Evolutionary conservation across 2,113 vertebrate species (phyloP).

Genomic region (Syngnathus floridae): DNA sequence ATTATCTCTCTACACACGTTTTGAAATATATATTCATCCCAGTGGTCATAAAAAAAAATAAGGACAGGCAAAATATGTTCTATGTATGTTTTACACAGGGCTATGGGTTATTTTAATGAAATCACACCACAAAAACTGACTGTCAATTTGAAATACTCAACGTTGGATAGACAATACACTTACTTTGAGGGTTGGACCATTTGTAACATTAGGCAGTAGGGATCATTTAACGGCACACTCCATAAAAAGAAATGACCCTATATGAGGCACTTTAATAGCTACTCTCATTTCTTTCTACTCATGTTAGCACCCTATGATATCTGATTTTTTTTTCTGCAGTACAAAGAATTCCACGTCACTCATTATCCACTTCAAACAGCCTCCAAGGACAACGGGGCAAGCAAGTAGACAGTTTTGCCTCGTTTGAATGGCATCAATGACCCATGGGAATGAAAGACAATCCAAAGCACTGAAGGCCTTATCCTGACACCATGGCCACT

Average conservation of each 20-base stretch:
- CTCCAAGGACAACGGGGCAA: neutral
- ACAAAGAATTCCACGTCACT: slow-evolving; percentile 18
- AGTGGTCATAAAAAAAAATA: neutral
- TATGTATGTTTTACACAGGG: neutral
- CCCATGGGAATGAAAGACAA: slow-evolving; percentile 14
- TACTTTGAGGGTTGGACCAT: neutral
- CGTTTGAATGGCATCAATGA: slow-evolving; percentile 11
- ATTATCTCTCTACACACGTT: neutral
- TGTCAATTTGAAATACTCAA: neutral
- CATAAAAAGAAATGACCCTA: slow-evolving; percentile 1
- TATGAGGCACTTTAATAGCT: neutral
- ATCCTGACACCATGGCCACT: slow-evolving; percentile 13
- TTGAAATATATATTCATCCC: neutral
- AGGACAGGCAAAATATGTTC: neutral
- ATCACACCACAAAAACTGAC: neutral
- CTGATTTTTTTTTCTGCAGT: slow-evolving; percentile 3
- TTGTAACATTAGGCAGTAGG: slow-evolving; percentile 5
- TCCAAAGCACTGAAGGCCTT: slow-evolving; percentile 4
- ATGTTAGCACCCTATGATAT: neutral
- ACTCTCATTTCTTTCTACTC: neutral
- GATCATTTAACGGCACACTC: slow-evolving; percentile 4
- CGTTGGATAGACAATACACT: neutral
- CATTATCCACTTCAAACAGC: slow-evolving; percentile 30
- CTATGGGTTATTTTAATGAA: neutral
- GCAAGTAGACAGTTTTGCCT: slow-evolving; percentile 9